Conservation (phyloP, 2,113 vertebrate species). For the Onychostruthus taczanowskii region DNA sequence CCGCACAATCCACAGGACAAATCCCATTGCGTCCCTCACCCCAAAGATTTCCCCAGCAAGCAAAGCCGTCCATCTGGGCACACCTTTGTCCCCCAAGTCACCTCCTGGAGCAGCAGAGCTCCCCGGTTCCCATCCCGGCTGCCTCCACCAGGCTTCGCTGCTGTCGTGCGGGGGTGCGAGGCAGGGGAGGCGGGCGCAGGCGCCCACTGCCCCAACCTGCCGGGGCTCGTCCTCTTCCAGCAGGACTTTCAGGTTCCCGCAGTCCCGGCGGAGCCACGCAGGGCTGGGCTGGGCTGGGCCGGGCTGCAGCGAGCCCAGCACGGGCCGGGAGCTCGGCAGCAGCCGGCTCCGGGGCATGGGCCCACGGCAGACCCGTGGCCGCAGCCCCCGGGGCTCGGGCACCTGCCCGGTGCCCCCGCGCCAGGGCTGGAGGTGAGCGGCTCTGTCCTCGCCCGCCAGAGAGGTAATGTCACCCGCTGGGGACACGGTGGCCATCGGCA, state of each 20-base stretch:
- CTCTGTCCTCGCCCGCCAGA: not conserved
- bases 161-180: rapidly evolving
- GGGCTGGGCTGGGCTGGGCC: not conserved
- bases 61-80: rapidly evolving
- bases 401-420: rapidly evolving
- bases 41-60: not conserved
- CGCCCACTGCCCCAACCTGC: conserved; percentile 9
- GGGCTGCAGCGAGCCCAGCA: not conserved
- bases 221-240: conserved; percentile 28
- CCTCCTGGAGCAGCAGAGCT: not conserved
- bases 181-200: not conserved
- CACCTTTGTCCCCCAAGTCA: rapidly evolving
- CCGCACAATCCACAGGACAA: not conserved
- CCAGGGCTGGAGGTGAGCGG: not conserved
- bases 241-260: conserved; percentile 57
- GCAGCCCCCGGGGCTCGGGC: not conserved
- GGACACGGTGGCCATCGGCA: not conserved
- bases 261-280: not conserved
- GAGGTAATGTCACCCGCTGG: conserved; percentile 6
- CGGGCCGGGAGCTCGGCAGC: not conserved
- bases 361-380: not conserved
- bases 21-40: rapidly evolving
- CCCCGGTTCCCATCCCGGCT: not conserved
- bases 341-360: not conserved
- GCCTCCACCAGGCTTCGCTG: not conserved